Conservation (phyloP, 2,888 invertebrate genomes). For the Pheosia tremula region DNA sequence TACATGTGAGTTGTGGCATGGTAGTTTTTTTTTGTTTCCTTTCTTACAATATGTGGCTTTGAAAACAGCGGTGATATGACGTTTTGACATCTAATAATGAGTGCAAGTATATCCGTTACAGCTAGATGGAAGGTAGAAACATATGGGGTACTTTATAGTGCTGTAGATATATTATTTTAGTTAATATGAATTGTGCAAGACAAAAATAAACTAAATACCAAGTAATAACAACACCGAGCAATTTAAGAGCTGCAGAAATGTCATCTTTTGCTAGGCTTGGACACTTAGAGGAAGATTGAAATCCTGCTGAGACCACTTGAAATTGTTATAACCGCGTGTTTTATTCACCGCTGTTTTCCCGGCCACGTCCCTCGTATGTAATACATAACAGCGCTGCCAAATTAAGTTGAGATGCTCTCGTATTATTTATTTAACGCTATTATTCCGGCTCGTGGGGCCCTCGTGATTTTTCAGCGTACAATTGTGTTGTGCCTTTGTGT, state of each 20-base stretch:
- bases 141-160: too few species aligned
- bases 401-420: constrained; percentile 48
- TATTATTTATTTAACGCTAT: constrained; percentile 54
- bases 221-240: too few species aligned
- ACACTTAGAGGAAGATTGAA: too few species aligned
- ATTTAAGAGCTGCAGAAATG: too few species aligned
- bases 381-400: constrained; percentile 37
- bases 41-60: constrained; percentile 21
- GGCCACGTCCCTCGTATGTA: constrained; percentile 14
- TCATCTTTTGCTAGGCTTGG: too few species aligned
- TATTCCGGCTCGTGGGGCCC: constrained; percentile 36
- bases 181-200: too few species aligned
- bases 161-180: too few species aligned
- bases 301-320: neutral
- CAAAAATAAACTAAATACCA: too few species aligned
- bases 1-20: neutral
- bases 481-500: constrained; percentile 38
- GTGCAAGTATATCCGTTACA: too few species aligned
- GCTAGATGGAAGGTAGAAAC: too few species aligned
- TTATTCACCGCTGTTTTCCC: neutral
- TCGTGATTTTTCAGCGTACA: constrained; percentile 41
- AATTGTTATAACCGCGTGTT: neutral
- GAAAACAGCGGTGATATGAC: constrained; percentile 2
- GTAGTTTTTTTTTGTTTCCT: constrained; percentile 13
- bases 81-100: neutral